Conservation (phyloP, 2,113 vertebrate genomes). For the Nesoenas mayeri region DNA sequence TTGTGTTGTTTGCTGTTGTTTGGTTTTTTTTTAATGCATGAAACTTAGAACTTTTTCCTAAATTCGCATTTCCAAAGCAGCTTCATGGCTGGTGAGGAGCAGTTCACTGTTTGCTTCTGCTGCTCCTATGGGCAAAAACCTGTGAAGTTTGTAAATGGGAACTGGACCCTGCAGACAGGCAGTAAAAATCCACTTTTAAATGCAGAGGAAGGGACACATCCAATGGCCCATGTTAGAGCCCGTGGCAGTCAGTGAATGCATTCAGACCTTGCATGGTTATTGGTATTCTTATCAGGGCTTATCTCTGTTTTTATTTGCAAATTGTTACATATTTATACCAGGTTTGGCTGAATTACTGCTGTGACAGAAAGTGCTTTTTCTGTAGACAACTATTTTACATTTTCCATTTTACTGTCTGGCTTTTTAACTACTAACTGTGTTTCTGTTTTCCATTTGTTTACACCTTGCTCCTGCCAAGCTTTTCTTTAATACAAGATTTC, state of each 20-base stretch:
- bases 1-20: neutral
- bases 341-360: neutral
- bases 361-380: constrained; percentile 35
- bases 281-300: neutral
- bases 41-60: neutral
- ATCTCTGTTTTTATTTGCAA: constrained; percentile 6
- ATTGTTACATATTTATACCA: neutral
- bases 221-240: accelerated
- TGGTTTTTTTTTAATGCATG: neutral
- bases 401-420: constrained; percentile 40
- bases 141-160: neutral
- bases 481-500: constrained; percentile 50
- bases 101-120: neutral
- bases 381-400: constrained; percentile 32
- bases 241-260: accelerated
- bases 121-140: neutral
- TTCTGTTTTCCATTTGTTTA: constrained; percentile 69
- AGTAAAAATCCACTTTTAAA: neutral
- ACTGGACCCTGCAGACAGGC: neutral
- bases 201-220: accelerated
- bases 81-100: accelerated
- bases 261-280: neutral
- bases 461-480: constrained; percentile 61
- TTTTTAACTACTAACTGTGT: constrained; percentile 21
- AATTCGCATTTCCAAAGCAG: neutral